These are phyloP conservation scores for Sarcophaga caerulescens DNA, from an alignment of 2,888 invertebrate species.

Conservation along the genomic window DNA sequence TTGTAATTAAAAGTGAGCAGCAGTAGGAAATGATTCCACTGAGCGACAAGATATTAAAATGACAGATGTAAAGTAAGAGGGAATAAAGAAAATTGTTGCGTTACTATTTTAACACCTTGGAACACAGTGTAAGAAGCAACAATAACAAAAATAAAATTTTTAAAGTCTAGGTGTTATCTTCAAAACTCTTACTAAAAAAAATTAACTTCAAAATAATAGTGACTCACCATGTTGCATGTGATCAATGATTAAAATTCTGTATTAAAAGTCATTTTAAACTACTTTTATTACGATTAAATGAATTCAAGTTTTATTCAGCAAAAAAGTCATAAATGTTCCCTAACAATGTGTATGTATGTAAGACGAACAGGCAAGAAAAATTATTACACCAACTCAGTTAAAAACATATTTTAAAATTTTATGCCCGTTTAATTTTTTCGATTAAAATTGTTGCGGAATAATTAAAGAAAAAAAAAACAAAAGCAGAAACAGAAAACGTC, in stretches of 20 bases:
- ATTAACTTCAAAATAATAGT: not conserved
- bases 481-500: not conserved
- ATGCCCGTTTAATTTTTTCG: slow-evolving; percentile 49
- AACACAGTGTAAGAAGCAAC: no score
- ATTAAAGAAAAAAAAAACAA: slow-evolving; percentile 21
- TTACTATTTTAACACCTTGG: not conserved
- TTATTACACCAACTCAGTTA: slow-evolving; percentile 13
- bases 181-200: no score
- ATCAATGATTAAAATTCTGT: slow-evolving; percentile 34
- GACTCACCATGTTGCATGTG: slow-evolving; percentile 43
- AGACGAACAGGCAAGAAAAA: not conserved
- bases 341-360: no score
- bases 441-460: slow-evolving; percentile 22
- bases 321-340: not conserved
- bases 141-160: no score
- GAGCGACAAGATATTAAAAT: slow-evolving; percentile 29
- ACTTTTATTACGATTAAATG: slow-evolving; percentile 21
- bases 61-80: slow-evolving; percentile 27
- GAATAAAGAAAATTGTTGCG: no score
- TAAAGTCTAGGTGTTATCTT: no score
- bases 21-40: slow-evolving; percentile 12
- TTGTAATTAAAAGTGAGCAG: slow-evolving; percentile 16
- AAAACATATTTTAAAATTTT: slow-evolving; percentile 39
- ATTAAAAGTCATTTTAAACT: slow-evolving; percentile 2
- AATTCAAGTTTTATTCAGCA: not conserved